These are phyloP conservation scores for Sisyra nigra DNA, from an alignment of 2,888 invertebrate species.

Conservation along the genomic window DNA sequence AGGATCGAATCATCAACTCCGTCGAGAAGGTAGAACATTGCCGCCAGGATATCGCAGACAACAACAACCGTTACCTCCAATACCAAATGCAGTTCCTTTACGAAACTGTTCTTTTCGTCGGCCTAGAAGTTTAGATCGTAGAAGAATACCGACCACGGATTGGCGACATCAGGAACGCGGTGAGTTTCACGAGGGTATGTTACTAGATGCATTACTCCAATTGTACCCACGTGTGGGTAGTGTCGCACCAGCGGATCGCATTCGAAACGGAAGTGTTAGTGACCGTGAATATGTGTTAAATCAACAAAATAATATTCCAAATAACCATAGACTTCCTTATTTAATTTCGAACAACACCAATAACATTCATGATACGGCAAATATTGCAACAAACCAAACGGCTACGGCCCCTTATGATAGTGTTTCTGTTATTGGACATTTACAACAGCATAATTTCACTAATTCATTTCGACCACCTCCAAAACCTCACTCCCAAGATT, in stretches of 20 bases:
- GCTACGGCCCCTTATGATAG: conserved; percentile 43
- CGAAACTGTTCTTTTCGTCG: conserved; percentile 14
- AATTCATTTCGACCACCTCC: conserved; percentile 43
- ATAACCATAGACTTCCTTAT: conserved; percentile 22
- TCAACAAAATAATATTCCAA: conserved; percentile 14
- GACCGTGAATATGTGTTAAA: conserved; percentile 5
- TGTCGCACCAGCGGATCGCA: conserved; percentile 32
- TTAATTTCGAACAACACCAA: conserved; percentile 16
- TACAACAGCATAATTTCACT: conserved; percentile 23
- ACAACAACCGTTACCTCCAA: conserved; percentile 39
- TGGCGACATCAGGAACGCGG: conserved; percentile 35
- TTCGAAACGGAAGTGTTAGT: conserved; percentile 9
- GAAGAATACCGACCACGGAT: conserved; percentile 27
- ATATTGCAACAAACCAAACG: conserved; percentile 15
- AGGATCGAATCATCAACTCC: conserved; percentile 27
- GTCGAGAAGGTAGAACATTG: conserved; percentile 31
- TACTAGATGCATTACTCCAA: conserved; percentile 55
- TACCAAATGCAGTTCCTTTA: conserved; percentile 29
- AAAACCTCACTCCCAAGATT: conserved; percentile 52
- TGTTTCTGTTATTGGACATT: conserved; percentile 47
- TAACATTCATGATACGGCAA: conserved; percentile 24
- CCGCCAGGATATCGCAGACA: conserved; percentile 39
- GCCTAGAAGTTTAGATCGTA: conserved; percentile 26
- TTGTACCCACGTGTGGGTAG: conserved; percentile 57
- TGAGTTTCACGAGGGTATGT: conserved; percentile 66